Evolutionary conservation across 2,113 vertebrate genomes (phyloP).

Genomic region (Esox niger): DNA sequence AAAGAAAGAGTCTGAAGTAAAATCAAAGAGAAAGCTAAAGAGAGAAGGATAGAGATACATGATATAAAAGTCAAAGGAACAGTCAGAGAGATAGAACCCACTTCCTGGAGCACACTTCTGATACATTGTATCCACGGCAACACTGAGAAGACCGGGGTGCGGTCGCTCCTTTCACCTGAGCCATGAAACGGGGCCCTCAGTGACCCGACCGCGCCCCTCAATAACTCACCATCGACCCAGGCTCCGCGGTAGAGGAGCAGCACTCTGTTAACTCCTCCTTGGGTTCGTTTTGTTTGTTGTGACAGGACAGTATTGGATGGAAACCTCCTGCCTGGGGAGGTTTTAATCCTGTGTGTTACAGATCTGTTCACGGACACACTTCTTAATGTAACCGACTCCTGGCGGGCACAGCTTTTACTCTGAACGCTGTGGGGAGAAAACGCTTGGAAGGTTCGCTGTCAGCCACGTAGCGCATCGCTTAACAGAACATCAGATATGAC

Average conservation of each 20-base stretch:
- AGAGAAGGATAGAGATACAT: background rate
- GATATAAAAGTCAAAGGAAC: too few relatives aligned
- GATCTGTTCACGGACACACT: too few relatives aligned
- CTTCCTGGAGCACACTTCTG: slow-evolving; percentile 16
- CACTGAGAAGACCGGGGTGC: slow-evolving; percentile 32
- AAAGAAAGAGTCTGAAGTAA: too few relatives aligned
- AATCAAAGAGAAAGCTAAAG: too few relatives aligned
- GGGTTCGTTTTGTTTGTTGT: background rate
- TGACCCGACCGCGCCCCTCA: background rate
- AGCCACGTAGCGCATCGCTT: too few relatives aligned
- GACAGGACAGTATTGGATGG: background rate
- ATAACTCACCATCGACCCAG: background rate
- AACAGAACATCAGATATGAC: too few relatives aligned
- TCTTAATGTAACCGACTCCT: too few relatives aligned
- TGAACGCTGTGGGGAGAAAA: too few relatives aligned
- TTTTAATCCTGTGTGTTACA: too few relatives aligned
- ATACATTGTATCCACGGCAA: slow-evolving; percentile 57
- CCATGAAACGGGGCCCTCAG: slow-evolving; percentile 44
- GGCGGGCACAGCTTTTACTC: too few relatives aligned
- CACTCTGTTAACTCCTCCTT: background rate
- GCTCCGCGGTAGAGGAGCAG: background rate
- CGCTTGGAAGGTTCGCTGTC: too few relatives aligned
- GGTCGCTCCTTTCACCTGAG: slow-evolving; percentile 43
- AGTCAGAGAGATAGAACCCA: slow-evolving; percentile 9
- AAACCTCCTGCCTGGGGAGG: too few relatives aligned